Conservation (phyloP, 2,113 vertebrate species). For the Lichenostomus cassidix region DNA sequence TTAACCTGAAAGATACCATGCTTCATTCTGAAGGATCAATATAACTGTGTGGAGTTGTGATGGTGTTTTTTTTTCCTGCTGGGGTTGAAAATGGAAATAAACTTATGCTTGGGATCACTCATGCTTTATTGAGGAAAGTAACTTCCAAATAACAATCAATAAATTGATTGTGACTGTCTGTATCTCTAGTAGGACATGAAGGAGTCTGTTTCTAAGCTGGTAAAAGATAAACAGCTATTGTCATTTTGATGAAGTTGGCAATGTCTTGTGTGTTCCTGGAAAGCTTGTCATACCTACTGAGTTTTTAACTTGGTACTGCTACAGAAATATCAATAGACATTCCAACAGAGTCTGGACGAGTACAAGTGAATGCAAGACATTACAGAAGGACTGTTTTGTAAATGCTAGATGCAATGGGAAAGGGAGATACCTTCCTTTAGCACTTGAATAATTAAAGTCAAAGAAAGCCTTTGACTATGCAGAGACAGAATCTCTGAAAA, state of each 20-base stretch:
- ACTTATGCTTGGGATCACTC: background rate
- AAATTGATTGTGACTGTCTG: background rate
- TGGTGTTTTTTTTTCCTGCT: accelerated
- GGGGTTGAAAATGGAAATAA: background rate
- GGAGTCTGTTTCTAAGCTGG: background rate
- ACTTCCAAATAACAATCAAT: background rate
- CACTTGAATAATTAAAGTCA: background rate
- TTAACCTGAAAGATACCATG: background rate
- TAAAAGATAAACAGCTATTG: background rate
- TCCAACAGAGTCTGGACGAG: background rate
- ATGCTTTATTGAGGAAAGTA: background rate
- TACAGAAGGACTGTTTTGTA: background rate
- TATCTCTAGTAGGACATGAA: background rate
- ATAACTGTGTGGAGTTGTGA: background rate
- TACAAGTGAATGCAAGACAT: background rate
- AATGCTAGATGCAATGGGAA: background rate
- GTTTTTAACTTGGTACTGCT: background rate
- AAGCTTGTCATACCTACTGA: background rate
- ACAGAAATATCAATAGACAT: background rate
- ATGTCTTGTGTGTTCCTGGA: background rate
- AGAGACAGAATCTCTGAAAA: background rate
- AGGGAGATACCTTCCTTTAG: background rate
- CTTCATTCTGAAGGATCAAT: background rate
- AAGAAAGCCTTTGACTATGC: background rate
- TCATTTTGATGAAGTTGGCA: background rate